These are phyloP conservation scores for Choloepus hoffmanni DNA, from an alignment of 2,113 vertebrate genomes.

Conservation along the genomic window DNA sequence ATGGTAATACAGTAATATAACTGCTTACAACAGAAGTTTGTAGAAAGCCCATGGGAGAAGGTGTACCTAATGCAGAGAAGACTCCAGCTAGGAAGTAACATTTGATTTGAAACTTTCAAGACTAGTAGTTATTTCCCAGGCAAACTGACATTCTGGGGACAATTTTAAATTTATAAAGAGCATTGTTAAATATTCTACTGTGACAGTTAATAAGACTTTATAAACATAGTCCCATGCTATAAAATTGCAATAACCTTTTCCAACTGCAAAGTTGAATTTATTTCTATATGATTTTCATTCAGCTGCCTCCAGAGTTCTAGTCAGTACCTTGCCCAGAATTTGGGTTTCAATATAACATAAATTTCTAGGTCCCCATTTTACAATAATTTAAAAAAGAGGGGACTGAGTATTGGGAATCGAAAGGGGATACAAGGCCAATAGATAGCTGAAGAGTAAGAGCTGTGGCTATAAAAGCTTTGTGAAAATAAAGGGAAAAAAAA, in stretches of 20 bases:
- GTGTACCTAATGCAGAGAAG: too few relatives aligned
- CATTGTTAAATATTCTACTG: rapidly evolving
- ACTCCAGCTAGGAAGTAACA: background rate
- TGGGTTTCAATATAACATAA: background rate
- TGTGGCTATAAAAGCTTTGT: too few relatives aligned
- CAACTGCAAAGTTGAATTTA: background rate
- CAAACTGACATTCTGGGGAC: background rate
- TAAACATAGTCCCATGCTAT: background rate
- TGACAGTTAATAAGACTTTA: background rate
- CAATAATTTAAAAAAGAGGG: background rate
- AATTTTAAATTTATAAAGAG: background rate
- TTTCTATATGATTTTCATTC: background rate
- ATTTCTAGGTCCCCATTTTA: background rate
- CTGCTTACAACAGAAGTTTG: rapidly evolving
- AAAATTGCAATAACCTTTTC: rapidly evolving
- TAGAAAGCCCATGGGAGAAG: too few relatives aligned
- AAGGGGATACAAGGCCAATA: background rate
- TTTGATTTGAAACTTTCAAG: background rate
- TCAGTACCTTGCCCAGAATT: background rate
- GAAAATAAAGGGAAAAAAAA: background rate
- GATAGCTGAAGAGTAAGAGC: rapidly evolving
- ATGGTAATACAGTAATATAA: rapidly evolving
- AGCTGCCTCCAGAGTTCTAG: background rate
- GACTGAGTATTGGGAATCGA: background rate
- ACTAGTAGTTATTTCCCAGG: too few relatives aligned